A percentile compares a stretch with the other conserved stretches of the same genome.
Conservation (phyloP, 2,888 invertebrate species). For the Caenorhabditis zanzibari region DNA sequence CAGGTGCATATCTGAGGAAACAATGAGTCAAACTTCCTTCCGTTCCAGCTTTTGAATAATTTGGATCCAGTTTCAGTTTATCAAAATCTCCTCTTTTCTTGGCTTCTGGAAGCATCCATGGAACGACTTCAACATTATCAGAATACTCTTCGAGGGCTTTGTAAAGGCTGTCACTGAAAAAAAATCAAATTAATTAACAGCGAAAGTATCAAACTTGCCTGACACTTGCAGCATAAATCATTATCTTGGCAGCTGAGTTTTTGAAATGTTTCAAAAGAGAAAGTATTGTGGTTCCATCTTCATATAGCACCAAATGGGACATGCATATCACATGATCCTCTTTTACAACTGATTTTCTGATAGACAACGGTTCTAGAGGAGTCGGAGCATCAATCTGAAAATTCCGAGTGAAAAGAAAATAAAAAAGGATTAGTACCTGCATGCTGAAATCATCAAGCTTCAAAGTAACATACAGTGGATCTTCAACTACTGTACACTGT, state of each 20-base stretch:
- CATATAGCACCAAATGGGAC: constrained; percentile 64
- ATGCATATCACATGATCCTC: constrained; percentile 63
- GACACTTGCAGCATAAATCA: constrained; percentile 63
- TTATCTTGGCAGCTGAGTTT: constrained; percentile 49
- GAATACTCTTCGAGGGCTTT: constrained; percentile 53
- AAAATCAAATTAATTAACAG: too few relatives aligned
- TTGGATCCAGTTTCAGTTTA: constrained; percentile 59
- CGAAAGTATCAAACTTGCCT: constrained; percentile 15
- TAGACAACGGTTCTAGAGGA: constrained; percentile 7
- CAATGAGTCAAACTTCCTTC: constrained; percentile 63
- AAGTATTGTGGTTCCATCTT: constrained; percentile 61
- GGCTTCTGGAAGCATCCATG: constrained; percentile 61
- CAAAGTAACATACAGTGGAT: constrained; percentile 58
- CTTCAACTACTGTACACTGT: constrained; percentile 51
- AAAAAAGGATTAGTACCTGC: constrained; percentile 26
- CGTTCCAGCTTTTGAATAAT: constrained; percentile 51
- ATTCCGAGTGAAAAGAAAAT: not conserved
- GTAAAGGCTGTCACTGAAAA: constrained; percentile 52
- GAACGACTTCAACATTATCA: constrained; percentile 59
- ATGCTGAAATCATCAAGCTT: constrained; percentile 58
- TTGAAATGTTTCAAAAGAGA: constrained; percentile 61
- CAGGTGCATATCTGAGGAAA: constrained; percentile 52
- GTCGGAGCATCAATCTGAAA: constrained; percentile 62
- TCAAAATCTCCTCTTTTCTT: constrained; percentile 54
- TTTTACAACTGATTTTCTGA: constrained; percentile 10